A percentile compares a stretch with the other conserved stretches of the same genome.
Conservation (phyloP, 2,113 vertebrate genomes). For the Bos indicus region DNA sequence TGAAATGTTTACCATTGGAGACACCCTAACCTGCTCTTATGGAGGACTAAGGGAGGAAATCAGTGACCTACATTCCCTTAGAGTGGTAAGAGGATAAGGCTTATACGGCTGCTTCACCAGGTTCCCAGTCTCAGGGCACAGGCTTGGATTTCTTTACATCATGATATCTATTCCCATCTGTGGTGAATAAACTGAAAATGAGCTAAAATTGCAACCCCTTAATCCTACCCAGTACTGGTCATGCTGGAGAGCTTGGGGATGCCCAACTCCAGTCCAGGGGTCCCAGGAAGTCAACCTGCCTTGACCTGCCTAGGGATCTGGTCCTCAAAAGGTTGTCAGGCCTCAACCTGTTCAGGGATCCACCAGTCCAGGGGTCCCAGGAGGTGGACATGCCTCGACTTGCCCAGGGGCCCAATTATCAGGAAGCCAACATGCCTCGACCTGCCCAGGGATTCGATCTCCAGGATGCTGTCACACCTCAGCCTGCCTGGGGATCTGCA, state of each 20-base stretch:
- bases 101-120: not conserved
- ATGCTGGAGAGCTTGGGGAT: not conserved
- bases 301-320: not conserved
- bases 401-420: not conserved
- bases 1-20: not conserved
- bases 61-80: not conserved
- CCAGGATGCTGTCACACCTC: not conserved
- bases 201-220: not conserved
- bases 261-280: not conserved
- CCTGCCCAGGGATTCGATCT: not conserved
- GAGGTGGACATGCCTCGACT: not conserved
- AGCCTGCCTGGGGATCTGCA: not conserved
- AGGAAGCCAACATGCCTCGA: not conserved
- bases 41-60: not conserved
- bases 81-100: not conserved
- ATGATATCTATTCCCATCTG: not conserved
- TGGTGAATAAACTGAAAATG: not conserved
- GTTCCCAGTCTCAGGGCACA: not conserved
- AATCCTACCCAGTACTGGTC: not conserved
- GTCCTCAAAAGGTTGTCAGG: too few relatives aligned
- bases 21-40: not conserved
- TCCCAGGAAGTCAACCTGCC: too few relatives aligned
- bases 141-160: not conserved
- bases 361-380: not conserved
- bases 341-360: too few relatives aligned